Conservation (phyloP, 2,888 invertebrate genomes). For the Clepsis dumicolana region DNA sequence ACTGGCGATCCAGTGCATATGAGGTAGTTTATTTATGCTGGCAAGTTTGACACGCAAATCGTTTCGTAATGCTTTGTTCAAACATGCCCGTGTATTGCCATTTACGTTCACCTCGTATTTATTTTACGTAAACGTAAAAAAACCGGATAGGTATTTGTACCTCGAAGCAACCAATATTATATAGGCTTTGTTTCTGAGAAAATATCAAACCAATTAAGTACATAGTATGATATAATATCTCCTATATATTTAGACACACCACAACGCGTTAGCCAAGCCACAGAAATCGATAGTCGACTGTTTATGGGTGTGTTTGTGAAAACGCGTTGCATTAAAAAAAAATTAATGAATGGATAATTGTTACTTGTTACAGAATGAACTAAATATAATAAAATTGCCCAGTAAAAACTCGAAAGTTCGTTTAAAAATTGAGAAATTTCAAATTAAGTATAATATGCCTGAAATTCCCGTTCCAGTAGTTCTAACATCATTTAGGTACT, state of each 20-base stretch:
- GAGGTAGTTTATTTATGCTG: conserved; percentile 14
- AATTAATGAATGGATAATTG: too few relatives aligned
- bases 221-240: conserved; percentile 27
- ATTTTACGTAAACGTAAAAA: conserved; percentile 39
- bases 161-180: conserved; percentile 31
- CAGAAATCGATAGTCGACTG: background rate
- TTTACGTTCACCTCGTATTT: conserved; percentile 38
- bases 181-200: conserved; percentile 32
- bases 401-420: too few relatives aligned
- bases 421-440: too few relatives aligned
- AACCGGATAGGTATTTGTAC: conserved; percentile 38
- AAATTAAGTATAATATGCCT: too few relatives aligned
- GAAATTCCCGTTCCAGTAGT: too few relatives aligned
- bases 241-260: conserved; percentile 2
- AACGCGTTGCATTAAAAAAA: too few relatives aligned
- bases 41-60: conserved; percentile 20
- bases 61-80: conserved; percentile 38
- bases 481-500: too few relatives aligned
- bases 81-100: conserved; percentile 29
- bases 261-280: background rate
- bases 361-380: too few relatives aligned
- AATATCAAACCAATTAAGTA: conserved; percentile 12
- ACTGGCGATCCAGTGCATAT: background rate
- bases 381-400: too few relatives aligned
- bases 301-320: background rate